Evolutionary conservation across 2,113 vertebrate genomes (phyloP), one percentile per base, ranked within the genome.

Genomic region (Aldabrachelys gigantea): DNA sequence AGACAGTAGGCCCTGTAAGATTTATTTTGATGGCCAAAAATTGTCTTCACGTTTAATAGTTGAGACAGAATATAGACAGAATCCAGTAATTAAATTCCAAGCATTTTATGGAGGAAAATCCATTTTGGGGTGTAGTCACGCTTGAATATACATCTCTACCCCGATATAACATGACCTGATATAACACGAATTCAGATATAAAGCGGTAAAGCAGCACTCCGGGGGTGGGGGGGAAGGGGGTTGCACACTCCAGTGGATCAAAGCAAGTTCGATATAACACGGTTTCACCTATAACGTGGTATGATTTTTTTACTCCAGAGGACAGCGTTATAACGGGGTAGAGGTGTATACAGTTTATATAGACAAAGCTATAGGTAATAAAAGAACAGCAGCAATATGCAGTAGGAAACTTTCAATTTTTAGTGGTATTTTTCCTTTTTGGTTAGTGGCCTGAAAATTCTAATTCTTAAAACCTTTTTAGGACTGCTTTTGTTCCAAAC

Each of bases 31-130:
- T 75, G 47, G 35, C 75, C 21, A 56, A 47, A 62, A 88, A 54
- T 80, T 82, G 0, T 82, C 10, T 82, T 80, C 2, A 3, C 47
- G 10, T 17, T 16, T 72, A 38, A 35, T 69, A 81, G 41, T 47
- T 0, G 2, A 41, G 5, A 0, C 14, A 47, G 78, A 62, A 6
- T 3, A 31, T 65, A 65, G 59, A 65, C 12, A 6, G 31, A 57
- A 27, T 65, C 59, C 31, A 65, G 59, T 35, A 31, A 65, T 65
- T 35, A 2, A 12, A 2, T 69, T 89, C 13, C 14, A 69, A 86
- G 49, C 1, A n/a, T 13, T 69, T 69, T 31, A 41, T 53, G 53
- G 31, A 50, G 5, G 59, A 84, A 89, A 54, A 50, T 14, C 0
- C n/a, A 82, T 49, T 65, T 72, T 85, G 12, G 21, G 69, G 1